Evolutionary conservation across 2,113 vertebrate species (phyloP), one percentile per base, ranked within the genome.

Genomic region (Solea senegalensis): DNA sequence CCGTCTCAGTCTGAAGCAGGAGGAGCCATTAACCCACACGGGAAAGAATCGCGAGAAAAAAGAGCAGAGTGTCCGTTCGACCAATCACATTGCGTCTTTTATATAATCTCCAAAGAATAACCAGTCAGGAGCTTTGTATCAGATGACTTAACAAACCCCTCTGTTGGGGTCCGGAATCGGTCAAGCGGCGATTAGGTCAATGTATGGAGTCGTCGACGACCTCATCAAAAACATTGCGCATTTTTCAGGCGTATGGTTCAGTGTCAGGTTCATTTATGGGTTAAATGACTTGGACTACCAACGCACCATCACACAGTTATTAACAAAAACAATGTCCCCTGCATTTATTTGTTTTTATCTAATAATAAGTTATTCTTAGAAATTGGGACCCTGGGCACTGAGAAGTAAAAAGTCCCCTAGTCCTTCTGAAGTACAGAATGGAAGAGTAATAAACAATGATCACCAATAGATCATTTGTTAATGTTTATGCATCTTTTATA

Each of bases 1-100:
- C 95, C 91, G 94, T 93, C 94, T 94, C 95, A 76, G 74, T 94
- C 94, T 91, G 93, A 94, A 95, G 95, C 97, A 97, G 96, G 95
- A 97, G 96, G 96, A 97, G 97, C 97, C 97, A 98, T 97, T 95
- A 90, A 92, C 85, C 93, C 94, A 91, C 94, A 94, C 94, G 92
- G 93, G 90, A 91, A 93, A 92, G 88, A 83, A 86, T 94, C 83
- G 89, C 86, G 89, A 88, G 91, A 88, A 85, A 83, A 86, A 86
- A 88, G 66, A 91, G 82, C 83, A 84, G 81, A 58, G 70, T 62
- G 76, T 70, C 54, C 12, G 21, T 28, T 89, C 61, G 56, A 73
- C 94, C 92, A 93, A 94, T 94, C 89, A 68, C 16, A 59, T 10
- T 3, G 12, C 39, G 40, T n/a, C 73, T 89, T 78, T 89, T 50